phyloP scores from a whole-genome alignment of 2,113 vertebrate species.

The Steatornis caripensis region DNA sequence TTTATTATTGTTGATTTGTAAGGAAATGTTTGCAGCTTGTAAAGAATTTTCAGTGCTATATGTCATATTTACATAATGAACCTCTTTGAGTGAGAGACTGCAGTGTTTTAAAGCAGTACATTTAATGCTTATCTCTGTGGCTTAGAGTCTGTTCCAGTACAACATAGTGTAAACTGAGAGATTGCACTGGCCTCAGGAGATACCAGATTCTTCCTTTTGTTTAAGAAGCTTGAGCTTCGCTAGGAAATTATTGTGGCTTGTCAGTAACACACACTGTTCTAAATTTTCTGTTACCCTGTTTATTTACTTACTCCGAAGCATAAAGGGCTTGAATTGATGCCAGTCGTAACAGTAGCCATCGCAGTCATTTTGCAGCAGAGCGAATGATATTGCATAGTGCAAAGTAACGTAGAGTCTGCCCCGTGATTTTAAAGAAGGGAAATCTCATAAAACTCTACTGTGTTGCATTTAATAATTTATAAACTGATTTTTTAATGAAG shows the following conservation, averaged over 20 bases:
- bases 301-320: neutral
- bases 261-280: neutral
- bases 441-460: neutral
- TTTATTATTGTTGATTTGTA: constrained; percentile 18
- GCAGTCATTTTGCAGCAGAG: neutral
- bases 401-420: neutral
- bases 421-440: neutral
- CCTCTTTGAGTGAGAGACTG: neutral
- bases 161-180: neutral
- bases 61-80: constrained; percentile 19
- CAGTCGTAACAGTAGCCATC: neutral
- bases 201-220: neutral
- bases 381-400: neutral
- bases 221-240: neutral
- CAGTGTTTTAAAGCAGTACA: neutral
- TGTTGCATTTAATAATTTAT: neutral
- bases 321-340: neutral
- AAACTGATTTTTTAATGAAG: neutral
- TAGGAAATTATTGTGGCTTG: neutral
- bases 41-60: neutral
- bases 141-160: neutral
- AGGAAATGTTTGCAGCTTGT: neutral
- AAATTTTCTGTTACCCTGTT: neutral
- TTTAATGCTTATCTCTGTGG: neutral
- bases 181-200: neutral